Base-by-base conservation (phyloP, 2,888 invertebrate species). In the Mactromeris polynyma region DNA sequence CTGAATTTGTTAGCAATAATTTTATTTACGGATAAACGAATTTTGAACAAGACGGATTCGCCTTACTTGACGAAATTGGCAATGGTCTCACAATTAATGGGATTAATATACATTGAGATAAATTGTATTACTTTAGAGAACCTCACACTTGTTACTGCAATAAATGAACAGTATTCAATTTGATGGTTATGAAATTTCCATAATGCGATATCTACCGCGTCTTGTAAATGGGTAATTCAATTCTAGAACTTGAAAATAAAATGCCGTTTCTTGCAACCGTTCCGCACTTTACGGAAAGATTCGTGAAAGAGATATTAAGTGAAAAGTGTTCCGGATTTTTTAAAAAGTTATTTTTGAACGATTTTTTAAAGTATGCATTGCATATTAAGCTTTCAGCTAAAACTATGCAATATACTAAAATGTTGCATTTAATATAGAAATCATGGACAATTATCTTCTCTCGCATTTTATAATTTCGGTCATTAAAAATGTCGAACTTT, bases 21-120 rank as follows among this genome's bases (percentile, higher is more conserved):
- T 93, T 91, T 93, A 92, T 93, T 94, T 94, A 92, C 91, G 88
- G 90, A 90, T 94, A 94, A 93, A 89, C 83, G 90, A 91, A 91
- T 93, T 92, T 94, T 88, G 87, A 83, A 79, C 87, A 86, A 85
- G 85, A 79, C 79, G 86, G 58, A 87, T 81, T 81, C 81, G 77
- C 73, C 73, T 58, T 83, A 87, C 83, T 87, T 80, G 82, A 69
- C 90, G 83, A 82, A 85, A 82, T 83, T 73, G 73, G 85, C 81
- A 81, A 86, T 85, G 88, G 87, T 85, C 80, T 33, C 81, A 85
- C 89, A 92, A 92, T 92, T 93, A 92, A 94, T 93, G 89, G 86
- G 90, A 94, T 94, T 94, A 92, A 94, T 93, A 92, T 89, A 93
- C 40, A 40, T 85, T 80, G 87, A 58, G 81, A 31, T 81, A 90